A percentile compares a stretch with the other conserved stretches of the same genome.
Conservation (phyloP, 2,113 vertebrate genomes). For the Prunella fulvescens region DNA sequence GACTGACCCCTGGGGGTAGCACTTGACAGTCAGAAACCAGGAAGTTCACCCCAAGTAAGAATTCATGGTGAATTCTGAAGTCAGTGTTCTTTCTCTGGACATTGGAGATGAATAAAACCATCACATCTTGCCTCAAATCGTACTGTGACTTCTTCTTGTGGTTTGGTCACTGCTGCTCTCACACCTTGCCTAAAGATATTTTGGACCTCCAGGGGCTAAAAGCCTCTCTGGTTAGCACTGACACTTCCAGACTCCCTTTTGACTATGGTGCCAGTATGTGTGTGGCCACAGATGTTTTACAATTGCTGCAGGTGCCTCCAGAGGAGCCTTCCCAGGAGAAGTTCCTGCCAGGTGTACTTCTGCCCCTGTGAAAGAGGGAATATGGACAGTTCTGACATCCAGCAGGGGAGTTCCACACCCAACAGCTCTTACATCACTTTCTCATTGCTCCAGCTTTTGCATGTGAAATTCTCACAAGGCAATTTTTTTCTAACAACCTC, state of each 20-base stretch:
- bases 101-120: neutral
- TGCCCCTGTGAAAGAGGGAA: neutral
- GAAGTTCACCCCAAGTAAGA: neutral
- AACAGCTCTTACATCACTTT: neutral
- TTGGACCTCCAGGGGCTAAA: neutral
- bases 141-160: neutral
- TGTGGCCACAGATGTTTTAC: neutral
- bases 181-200: neutral
- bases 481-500: conserved; percentile 49
- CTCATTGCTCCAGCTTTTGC: neutral
- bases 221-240: neutral
- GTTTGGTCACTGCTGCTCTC: neutral
- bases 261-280: neutral
- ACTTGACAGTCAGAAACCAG: neutral
- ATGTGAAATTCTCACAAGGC: neutral
- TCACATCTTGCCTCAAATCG: fast-evolving
- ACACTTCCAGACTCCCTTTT: neutral
- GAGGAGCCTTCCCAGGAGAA: neutral
- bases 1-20: neutral
- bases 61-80: neutral
- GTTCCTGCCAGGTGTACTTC: neutral
- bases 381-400: neutral
- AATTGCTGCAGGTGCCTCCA: neutral
- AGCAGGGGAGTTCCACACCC: neutral
- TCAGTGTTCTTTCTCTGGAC: neutral